Base-by-base conservation (phyloP, 2,797 vertebrate genomes). In the Cichlasoma orientale region DNA sequence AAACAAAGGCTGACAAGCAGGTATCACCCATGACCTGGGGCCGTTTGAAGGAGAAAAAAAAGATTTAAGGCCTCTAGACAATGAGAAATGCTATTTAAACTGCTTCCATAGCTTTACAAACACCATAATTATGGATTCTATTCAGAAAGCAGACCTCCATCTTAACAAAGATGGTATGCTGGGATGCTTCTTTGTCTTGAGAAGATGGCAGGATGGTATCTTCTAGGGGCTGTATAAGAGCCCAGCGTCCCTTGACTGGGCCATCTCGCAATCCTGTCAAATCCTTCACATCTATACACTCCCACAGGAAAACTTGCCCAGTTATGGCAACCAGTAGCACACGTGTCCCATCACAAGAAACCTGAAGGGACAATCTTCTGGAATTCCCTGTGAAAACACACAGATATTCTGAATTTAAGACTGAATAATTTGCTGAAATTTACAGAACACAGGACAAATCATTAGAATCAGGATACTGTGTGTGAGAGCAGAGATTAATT, bases 301-400 rank as follows among this genome's bases (percentile, higher is more conserved):
- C 97, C 98, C 98, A 99, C 53, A 99, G 92, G 80, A 97, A 96
- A n/a, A 96, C 88, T 79, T 92, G 93, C 11, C 96, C 97, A 27
- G 94, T 95, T 74, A 94, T 74, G 85, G 90, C 89, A 21, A 90
- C 83, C 79, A 99, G 82, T 1, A 99, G 90, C 21, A 95, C 92
- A 77, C 92, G 96, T 88, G 88, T 94, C 27, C 96, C 98, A 87
- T 97, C 94, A 74, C 92, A 97, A 23, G 97, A 97, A 21, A 98
- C 94, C 81, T 94, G 96, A 23, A 99, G 85, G 52, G 94, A 94
- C 10, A 97, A 85, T 29, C 74, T 92, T 56, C 74, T 86, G n/a
- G 88, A 86, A 80, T 75, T 91, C 38, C 93, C 97, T 97, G 78
- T 53, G 38, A 75, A 82, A 75, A 88, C n/a, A 74, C 12, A 86